Evolutionary conservation across 2,797 vertebrate species (phyloP).

Genomic region (Propithecus perrieri): DNA sequence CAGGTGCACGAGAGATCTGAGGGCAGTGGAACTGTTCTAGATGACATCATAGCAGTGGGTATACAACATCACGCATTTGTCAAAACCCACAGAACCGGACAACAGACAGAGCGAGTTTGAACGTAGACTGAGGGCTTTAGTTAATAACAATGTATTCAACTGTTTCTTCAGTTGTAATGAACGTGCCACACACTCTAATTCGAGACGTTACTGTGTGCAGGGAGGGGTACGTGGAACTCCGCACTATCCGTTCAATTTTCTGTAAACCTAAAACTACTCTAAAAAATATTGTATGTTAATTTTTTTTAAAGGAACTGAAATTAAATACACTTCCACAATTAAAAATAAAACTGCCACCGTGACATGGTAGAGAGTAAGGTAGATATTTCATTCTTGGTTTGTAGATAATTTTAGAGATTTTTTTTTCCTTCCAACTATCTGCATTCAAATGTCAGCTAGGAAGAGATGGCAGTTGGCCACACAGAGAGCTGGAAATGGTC

Average conservation of each 20-base stretch:
- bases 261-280: neutral
- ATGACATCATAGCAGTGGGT: fast-evolving
- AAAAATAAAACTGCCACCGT: neutral
- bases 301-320: neutral
- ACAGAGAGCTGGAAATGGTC: too few relatives aligned
- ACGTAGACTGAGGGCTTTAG: fast-evolving
- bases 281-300: neutral
- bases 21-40: neutral
- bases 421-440: neutral
- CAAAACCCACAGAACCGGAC: neutral
- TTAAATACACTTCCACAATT: neutral
- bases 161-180: too few relatives aligned
- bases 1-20: fast-evolving
- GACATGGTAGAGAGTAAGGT: neutral
- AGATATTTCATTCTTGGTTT: neutral
- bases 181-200: fast-evolving
- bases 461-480: fast-evolving
- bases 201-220: fast-evolving
- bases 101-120: fast-evolving
- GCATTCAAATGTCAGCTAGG: neutral
- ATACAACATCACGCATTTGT: fast-evolving
- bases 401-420: neutral
- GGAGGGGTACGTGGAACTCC: fast-evolving
- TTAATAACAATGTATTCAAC: too few relatives aligned
- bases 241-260: neutral